A percentile compares a stretch with the other conserved stretches of the same genome.
phyloP scores from a whole-genome alignment of 2,113 vertebrate species.

The Merops nubicus region DNA sequence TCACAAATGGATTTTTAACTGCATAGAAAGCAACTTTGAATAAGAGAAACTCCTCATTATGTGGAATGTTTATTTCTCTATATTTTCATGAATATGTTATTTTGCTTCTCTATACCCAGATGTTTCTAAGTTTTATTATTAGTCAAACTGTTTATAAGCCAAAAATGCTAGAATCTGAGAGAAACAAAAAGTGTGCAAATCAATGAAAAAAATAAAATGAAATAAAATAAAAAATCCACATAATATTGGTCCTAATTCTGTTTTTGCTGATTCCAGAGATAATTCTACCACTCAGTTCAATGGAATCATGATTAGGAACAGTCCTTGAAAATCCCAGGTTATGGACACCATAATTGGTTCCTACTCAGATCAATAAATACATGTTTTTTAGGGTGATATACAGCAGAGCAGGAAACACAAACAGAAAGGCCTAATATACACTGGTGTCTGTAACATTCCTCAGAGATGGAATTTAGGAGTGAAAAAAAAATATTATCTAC shows the following conservation, averaged over 20 bases:
- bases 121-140: not conserved
- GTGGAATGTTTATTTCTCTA: not conserved
- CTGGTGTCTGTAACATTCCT: not conserved
- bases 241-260: not conserved
- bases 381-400: not conserved
- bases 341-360: not conserved
- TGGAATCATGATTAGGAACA: not conserved
- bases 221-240: not conserved
- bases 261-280: not conserved
- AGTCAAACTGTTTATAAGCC: not conserved
- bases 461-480: not conserved
- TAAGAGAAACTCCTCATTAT: not conserved
- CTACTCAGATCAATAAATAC: not conserved
- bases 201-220: not conserved
- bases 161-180: not conserved
- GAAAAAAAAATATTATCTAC: not conserved
- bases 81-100: not conserved
- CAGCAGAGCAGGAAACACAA: not conserved
- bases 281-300: not conserved
- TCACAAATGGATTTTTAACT: not conserved
- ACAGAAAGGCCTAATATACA: not conserved
- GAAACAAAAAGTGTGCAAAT: not conserved
- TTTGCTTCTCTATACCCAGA: not conserved
- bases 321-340: not conserved
- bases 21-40: not conserved